Conservation (phyloP, 2,797 vertebrate genomes). For the Rallus crepitans region DNA sequence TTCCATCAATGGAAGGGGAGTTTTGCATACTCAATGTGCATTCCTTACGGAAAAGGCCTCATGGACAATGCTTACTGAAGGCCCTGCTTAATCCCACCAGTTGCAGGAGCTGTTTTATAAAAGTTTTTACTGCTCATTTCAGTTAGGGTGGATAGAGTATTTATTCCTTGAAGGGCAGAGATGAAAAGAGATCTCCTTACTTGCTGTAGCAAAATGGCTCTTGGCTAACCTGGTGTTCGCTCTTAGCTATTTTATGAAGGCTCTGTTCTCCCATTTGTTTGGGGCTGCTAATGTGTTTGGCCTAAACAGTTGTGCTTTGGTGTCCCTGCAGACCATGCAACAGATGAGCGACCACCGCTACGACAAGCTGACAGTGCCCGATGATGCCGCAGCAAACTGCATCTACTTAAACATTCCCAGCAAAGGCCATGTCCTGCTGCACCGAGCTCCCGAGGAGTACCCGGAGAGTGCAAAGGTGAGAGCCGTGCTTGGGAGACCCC, state of each 20-base stretch:
- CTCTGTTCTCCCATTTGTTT: neutral
- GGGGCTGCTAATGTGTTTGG: neutral
- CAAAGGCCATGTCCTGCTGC: conserved; percentile 93
- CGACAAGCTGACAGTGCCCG: conserved; percentile 93
- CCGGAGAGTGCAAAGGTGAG: conserved; percentile 93
- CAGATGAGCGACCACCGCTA: conserved; percentile 98
- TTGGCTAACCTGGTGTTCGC: neutral
- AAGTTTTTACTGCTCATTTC: neutral
- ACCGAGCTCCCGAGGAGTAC: conserved; percentile 87
- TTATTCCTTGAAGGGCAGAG: neutral
- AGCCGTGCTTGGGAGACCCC: neutral
- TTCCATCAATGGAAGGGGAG: neutral
- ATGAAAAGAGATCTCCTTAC: neutral
- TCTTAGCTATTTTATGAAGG: neutral
- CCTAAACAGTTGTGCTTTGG: neutral
- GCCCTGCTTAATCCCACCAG: neutral
- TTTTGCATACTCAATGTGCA: neutral
- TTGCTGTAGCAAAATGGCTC: neutral
- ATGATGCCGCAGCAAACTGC: conserved; percentile 92
- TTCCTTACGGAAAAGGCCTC: neutral
- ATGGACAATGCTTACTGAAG: neutral
- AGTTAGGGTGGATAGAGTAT: neutral
- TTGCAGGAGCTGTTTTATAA: neutral
- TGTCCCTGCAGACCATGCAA: conserved; percentile 90
- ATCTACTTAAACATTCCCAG: conserved; percentile 92